phyloP scores from a whole-genome alignment of 1,140 invertebrate species.

The Tenebrio molitor region DNA sequence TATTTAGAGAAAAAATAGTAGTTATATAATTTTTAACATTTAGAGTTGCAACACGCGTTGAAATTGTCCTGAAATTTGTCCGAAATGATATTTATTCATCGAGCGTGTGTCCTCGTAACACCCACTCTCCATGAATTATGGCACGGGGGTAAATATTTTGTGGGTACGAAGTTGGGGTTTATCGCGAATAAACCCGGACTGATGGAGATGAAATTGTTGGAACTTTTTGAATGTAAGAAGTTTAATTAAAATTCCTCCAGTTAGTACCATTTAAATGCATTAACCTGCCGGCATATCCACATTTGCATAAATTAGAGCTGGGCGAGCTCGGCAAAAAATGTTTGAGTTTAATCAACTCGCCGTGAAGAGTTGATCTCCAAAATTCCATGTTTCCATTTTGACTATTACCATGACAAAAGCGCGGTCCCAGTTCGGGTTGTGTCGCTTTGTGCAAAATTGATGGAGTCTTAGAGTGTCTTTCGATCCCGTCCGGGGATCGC shows the following conservation, averaged over 20 bases:
- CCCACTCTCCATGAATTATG: constrained; percentile 10
- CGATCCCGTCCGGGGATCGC: no score
- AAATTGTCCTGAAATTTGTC: constrained; percentile 36
- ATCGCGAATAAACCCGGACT: no score
- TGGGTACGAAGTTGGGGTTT: no score
- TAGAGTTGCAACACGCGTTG: constrained; percentile 23
- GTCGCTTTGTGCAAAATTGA: no score
- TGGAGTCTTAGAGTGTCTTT: no score
- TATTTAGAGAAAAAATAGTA: background rate
- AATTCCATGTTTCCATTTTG: no score
- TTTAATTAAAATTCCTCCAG: constrained; percentile 23
- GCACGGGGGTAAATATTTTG: constrained; percentile 40
- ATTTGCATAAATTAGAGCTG: constrained; percentile 5
- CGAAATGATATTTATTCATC: constrained; percentile 44
- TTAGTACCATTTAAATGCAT: constrained; percentile 2
- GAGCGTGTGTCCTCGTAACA: constrained; percentile 10
- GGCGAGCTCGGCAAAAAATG: background rate
- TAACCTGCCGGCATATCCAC: constrained; percentile 7
- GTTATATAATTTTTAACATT: constrained; percentile 29
- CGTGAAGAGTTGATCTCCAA: background rate
- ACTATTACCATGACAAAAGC: no score
- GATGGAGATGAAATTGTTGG: background rate
- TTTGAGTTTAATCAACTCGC: background rate
- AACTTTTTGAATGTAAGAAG: background rate
- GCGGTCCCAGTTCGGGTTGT: no score